Percentiles rank a stretch among this genome's conserved stretches.
Conservation (phyloP, 2,797 vertebrate species). For the Pipistrellus kuhlii region DNA sequence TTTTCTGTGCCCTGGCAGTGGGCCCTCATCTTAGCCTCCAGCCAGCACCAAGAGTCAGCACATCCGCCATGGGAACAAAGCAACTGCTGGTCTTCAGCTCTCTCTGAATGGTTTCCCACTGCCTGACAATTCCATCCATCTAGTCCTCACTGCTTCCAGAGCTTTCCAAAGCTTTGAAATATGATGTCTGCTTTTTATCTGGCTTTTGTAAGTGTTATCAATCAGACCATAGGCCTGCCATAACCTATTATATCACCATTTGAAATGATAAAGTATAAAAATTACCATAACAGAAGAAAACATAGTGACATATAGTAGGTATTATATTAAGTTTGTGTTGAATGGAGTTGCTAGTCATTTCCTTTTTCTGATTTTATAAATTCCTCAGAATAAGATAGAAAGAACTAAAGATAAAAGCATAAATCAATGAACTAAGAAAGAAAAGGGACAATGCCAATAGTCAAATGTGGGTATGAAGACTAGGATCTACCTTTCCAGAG, state of each 20-base stretch:
- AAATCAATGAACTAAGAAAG: background rate
- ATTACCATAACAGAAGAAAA: background rate
- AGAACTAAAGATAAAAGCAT: background rate
- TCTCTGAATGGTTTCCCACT: background rate
- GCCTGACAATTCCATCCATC: background rate
- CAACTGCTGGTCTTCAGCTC: background rate
- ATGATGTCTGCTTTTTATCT: background rate
- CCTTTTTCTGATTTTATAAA: background rate
- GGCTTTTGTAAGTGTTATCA: background rate
- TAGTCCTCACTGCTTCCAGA: background rate
- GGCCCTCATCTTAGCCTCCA: background rate
- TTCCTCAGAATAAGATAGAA: background rate
- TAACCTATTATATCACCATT: background rate
- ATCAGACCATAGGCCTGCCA: background rate
- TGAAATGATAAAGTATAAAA: background rate
- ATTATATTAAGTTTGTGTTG: background rate
- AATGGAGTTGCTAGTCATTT: background rate
- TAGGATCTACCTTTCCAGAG: background rate
- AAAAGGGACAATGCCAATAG: background rate
- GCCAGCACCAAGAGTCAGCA: background rate
- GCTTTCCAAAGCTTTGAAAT: background rate
- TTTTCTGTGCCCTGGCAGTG: background rate
- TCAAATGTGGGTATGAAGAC: background rate
- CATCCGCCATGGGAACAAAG: background rate
- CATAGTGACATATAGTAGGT: background rate